Conservation (phyloP, 2,797 vertebrate genomes). For the Xiphorhynchus erythropygius region DNA sequence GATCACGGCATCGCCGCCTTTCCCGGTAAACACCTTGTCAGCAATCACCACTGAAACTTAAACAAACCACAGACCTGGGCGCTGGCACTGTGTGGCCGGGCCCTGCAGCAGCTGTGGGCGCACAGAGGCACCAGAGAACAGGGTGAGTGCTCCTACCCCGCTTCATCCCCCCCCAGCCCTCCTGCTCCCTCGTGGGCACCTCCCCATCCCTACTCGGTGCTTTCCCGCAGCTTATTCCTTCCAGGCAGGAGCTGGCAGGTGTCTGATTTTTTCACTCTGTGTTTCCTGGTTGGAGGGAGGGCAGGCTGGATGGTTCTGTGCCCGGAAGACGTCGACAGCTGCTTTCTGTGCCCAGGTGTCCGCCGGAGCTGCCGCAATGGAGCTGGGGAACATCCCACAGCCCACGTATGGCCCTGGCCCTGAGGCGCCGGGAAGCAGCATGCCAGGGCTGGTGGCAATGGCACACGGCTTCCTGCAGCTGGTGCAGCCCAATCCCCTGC, state of each 20-base stretch:
- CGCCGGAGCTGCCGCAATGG: neutral
- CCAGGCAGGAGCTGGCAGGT: neutral
- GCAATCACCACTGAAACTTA: neutral
- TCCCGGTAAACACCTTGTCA: neutral
- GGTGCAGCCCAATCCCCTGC: constrained; percentile 84
- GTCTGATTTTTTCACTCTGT: neutral
- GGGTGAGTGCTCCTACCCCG: neutral
- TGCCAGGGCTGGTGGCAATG: constrained; percentile 69
- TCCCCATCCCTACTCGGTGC: neutral
- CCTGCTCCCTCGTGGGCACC: neutral
- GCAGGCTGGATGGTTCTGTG: neutral
- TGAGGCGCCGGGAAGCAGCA: neutral
- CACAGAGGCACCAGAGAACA: neutral
- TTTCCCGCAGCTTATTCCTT: neutral
- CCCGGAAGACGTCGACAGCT: neutral
- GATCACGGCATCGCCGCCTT: neutral
- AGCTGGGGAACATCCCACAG: constrained; percentile 51
- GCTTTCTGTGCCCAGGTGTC: neutral
- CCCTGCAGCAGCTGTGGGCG: neutral
- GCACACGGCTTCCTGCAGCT: constrained; percentile 82
- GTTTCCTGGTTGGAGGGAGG: constrained; percentile 1
- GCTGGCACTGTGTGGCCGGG: neutral
- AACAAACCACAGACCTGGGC: neutral
- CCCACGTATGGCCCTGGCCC: constrained; percentile 39
- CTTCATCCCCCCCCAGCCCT: neutral